phyloP scores from a whole-genome alignment of 2,113 vertebrate species.

The Dryoscopus gambensis region DNA sequence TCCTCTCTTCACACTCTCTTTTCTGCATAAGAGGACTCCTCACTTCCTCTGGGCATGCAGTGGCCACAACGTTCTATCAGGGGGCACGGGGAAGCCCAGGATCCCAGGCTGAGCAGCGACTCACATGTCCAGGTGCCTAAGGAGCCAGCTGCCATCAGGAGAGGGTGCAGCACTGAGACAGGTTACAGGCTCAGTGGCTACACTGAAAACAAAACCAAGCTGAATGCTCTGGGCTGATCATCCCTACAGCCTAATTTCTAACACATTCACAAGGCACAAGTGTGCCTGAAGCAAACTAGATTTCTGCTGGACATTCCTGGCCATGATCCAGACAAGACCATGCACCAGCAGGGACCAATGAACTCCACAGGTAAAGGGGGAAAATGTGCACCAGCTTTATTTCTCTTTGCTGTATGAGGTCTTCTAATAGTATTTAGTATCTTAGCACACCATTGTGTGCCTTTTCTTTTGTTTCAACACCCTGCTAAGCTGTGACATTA shows the following conservation, averaged over 20 bases:
- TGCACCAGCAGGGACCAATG: background rate
- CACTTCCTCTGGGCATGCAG: background rate
- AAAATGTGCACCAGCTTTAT: background rate
- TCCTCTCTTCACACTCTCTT: background rate
- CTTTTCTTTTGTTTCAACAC: background rate
- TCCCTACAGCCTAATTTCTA: background rate
- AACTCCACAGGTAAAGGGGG: background rate
- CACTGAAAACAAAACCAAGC: background rate
- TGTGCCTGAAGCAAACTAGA: background rate
- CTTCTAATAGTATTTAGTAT: background rate
- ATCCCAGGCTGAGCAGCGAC: background rate
- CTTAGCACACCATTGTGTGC: background rate
- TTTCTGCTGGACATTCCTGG: background rate
- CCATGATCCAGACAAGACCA: background rate
- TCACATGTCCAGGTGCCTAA: background rate
- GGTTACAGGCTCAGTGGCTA: background rate
- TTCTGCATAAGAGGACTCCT: background rate
- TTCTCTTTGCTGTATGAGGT: background rate
- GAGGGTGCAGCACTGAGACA: background rate
- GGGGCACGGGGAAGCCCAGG: background rate
- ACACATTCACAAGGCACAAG: background rate
- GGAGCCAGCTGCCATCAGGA: background rate
- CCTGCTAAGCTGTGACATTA: background rate
- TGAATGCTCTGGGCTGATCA: background rate
- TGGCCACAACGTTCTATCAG: accelerated